Percentiles rank a stretch among this genome's conserved stretches.
phyloP scores from a whole-genome alignment of 53 echinoderm and acorn worm species.

The Pentamera pediparva region DNA sequence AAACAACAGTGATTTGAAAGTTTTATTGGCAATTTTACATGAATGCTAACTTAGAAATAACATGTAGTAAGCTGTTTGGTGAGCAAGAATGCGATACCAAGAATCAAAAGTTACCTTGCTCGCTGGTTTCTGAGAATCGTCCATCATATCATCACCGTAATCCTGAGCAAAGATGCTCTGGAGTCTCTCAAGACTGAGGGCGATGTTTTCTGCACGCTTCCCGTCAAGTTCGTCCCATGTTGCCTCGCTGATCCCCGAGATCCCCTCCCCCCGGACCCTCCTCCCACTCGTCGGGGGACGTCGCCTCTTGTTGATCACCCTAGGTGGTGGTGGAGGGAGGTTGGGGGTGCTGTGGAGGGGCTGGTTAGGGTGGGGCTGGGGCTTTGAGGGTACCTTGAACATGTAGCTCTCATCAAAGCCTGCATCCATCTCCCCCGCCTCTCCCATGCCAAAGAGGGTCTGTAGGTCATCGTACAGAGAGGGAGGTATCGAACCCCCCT shows the following conservation, averaged over 20 bases:
- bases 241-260: neutral
- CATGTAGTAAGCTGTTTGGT: too few species aligned
- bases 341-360: too few species aligned
- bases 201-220: slow-evolving; percentile 17
- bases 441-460: slow-evolving; percentile 41
- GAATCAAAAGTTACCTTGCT: neutral
- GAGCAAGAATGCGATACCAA: too few species aligned
- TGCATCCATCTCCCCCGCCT: slow-evolving; percentile 1
- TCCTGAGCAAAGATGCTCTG: slow-evolving; percentile 20
- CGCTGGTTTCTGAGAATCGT: neutral
- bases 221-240: slow-evolving; percentile 5
- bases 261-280: neutral
- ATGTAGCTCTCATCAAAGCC: too few species aligned
- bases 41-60: too few species aligned
- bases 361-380: too few species aligned
- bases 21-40: too few species aligned
- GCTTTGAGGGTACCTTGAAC: too few species aligned
- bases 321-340: slow-evolving; percentile 14
- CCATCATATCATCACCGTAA: neutral
- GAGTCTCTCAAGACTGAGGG: slow-evolving; percentile 18
- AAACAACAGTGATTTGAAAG: too few species aligned
- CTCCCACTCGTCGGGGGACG: slow-evolving; percentile 1
- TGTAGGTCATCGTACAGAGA: slow-evolving; percentile 40
- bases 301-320: too few species aligned
- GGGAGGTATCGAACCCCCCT: slow-evolving; percentile 28